Evolutionary conservation across 1,140 invertebrate species (phyloP), one percentile per base, ranked within the genome.

Genomic region (Drosophila leontia): DNA sequence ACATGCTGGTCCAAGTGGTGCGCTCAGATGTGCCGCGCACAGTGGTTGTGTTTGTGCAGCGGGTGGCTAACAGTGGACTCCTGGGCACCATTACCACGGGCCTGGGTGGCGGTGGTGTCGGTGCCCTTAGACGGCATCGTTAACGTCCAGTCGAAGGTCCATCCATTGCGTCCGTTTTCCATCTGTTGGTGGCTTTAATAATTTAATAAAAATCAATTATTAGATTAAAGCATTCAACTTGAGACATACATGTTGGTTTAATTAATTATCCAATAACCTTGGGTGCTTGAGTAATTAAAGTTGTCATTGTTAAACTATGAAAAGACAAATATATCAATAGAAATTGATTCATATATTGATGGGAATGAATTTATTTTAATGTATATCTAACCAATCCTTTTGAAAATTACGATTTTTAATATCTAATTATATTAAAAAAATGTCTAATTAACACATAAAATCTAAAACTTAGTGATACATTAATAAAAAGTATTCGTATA

Each of bases 21-120:
- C 91, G 80, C 17, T 58, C 80, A 3, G 65, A 91, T 60, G 91
- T 83, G 8, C 90, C 91, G 1, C 72, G 69, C 26, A 72, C 80
- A 19, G 61, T 91, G 11, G 70, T 91, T 13, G 67, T 84, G 17
- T 65, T 90, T 4, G 67, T 91, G 17, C 80, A 91, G 60, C 71
- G 67, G 11, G 48, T 79, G 50, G 76, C 50, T 19, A 50, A 55
- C 15, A 59, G 50, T 23, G 75, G 64, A 3, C 32, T 78, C 6
- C 39, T 78, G n/a, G 76, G 58, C 42, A 65, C 53, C 37, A 50
- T 71, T 5, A 44, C 42, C 47, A 59, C 55, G 41, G 56, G 29
- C 13, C n/a, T 68, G 8, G 47, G 47, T 13, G 45, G 35, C n/a
- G 17, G 32, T 2, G 17, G 19, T 29, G 0, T 17, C 7, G 60